Evolutionary conservation across 2,113 vertebrate genomes (phyloP).

Genomic region (Naja naja): DNA sequence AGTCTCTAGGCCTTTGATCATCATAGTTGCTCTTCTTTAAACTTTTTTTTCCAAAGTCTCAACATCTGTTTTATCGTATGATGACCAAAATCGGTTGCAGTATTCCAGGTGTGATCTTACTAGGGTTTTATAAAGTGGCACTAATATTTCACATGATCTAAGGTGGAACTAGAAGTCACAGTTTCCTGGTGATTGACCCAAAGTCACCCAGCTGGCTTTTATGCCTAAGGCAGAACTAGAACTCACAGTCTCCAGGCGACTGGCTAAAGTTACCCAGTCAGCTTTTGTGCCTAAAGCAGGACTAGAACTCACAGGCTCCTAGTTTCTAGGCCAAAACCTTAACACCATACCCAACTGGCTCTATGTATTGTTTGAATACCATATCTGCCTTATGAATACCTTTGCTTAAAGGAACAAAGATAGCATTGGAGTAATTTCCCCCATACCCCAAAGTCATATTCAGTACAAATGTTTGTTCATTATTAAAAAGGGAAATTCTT

Average conservation of each 20-base stretch:
- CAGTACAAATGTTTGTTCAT: not conserved
- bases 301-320: not conserved
- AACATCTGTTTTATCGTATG: too few relatives aligned
- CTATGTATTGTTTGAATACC: not conserved
- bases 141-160: too few relatives aligned
- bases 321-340: not conserved
- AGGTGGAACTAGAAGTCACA: not conserved
- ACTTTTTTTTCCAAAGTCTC: too few relatives aligned
- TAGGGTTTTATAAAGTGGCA: too few relatives aligned
- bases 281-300: not conserved
- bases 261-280: not conserved
- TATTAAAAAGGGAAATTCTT: conserved; percentile 25
- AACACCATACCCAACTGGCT: not conserved
- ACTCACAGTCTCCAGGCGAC: not conserved
- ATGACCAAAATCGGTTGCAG: too few relatives aligned
- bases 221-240: not conserved
- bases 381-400: not conserved
- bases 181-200: not conserved
- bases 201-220: not conserved
- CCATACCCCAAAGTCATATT: not conserved
- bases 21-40: too few relatives aligned
- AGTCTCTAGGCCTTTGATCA: too few relatives aligned
- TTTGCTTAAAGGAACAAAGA: not conserved
- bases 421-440: not conserved
- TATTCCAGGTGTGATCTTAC: too few relatives aligned